Evolutionary conservation across 2,797 vertebrate genomes (phyloP), one percentile per base, ranked within the genome.

Genomic region (Bradypodion ventrale): DNA sequence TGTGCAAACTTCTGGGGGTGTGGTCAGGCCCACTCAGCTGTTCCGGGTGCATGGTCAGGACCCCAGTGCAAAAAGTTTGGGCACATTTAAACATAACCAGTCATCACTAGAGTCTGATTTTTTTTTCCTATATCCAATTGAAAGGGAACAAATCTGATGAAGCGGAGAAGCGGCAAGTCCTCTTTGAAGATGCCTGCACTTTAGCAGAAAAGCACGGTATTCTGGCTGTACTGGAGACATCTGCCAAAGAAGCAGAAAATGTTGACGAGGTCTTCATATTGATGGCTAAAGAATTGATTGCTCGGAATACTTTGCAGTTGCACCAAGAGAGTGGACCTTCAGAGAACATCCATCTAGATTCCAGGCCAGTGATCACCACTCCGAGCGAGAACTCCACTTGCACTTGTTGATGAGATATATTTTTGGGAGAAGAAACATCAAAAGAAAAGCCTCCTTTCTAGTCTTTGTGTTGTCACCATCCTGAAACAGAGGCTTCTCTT

Each of bases 141-240:
- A 5, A 93, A 99, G 98, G 98, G 84, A 99, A 99, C 91, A 99
- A 99, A 87, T 96, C 97, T 0, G 98, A 99, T 89, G 94, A 98
- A 0, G 91, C 96, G 16, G 78, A 95, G 21, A 93, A 97, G 80
- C 96, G 98, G 35, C 96, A 97, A 15, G 98, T 99, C 49, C 90
- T 97, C 63, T 99, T 99, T 42, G 97, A 97, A 88, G 98, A 99
- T 0, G 98, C 98, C 13, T 99, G 98, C 91, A 97, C 96, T 0
- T 90, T 99, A 90, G 98, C 98, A 0, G 98, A 99, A 93, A 97
- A 98, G 80, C 92, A 96, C 0, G 91, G 95, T 15, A 95, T 97
- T 63, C 94, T 99, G 21, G 98, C 98, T 1, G 98, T 97, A 15
- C 81, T 99, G 90, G 98, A 99, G 92, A 99, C 98, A 0, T 99